Base-by-base conservation (phyloP, 2,888 invertebrate genomes). In the Eupithecia dodoneata region DNA sequence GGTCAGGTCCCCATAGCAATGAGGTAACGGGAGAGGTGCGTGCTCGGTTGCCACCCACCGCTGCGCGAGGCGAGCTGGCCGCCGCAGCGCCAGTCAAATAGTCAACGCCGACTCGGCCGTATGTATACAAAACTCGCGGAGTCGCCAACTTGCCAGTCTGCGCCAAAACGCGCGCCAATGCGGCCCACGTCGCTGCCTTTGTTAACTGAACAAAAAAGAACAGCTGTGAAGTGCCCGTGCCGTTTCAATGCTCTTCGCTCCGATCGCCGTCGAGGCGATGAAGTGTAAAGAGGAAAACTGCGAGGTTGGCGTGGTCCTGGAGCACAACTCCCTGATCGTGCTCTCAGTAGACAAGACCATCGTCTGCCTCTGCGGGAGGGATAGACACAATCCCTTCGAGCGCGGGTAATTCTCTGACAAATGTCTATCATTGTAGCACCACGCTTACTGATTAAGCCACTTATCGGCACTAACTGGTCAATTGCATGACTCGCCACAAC, bases 211-310 rank as follows among this genome's bases (percentile, higher is more conserved):
- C 86, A 85, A 77, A 84, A 82, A 82, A 80, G 80, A 79, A 74
- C 80, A 75, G 83, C 84, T 90, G 89, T 91, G 88, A 88, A 90
- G 92, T 92, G 92, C 88, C 88, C 85, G 92, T 91, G 91, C 90
- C 85, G 88, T 89, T 92, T 93, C 93, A 89, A 95, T 94, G 94
- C 94, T 94, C 94, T 94, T 94, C 92, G 91, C 94, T 94, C 92
- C 93, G 84, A 93, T 95, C 94, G 94, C 94, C 93, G 91, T 90
- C 81, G 93, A 93, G 93, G 94, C 95, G 95, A 95, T 95, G 95
- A 95, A 95, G 95, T 95, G 95, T 91, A 95, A 95, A 92, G 95
- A 94, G 93, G 95, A 94, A 91, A 95, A 95, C 89, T 95, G 95
- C 87, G 95, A 95, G 90, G 95, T 95, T 81, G 95, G 95, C 88